Evolutionary conservation across 1,140 invertebrate genomes (phyloP).

Genomic region (Magallana ariakensis): DNA sequence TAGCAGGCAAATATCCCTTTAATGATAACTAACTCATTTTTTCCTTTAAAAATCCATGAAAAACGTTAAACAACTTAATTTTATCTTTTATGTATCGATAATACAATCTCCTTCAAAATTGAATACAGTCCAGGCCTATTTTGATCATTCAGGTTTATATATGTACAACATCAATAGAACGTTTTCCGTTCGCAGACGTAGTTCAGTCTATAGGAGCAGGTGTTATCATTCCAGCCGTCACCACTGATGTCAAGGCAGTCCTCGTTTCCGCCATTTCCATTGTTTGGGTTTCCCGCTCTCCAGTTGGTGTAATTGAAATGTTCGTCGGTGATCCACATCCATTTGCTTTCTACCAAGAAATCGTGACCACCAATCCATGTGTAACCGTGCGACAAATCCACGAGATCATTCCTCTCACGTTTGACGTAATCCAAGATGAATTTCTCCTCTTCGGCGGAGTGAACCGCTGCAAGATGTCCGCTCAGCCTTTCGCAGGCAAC

Average conservation of each 20-base stretch:
- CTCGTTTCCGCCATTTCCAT: neutral
- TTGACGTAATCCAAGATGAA: constrained; percentile 33
- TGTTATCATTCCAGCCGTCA: constrained; percentile 42
- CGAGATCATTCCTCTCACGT: neutral
- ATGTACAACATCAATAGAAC: neutral
- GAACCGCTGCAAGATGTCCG: constrained; percentile 53
- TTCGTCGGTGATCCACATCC: constrained; percentile 56
- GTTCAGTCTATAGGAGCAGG: constrained; percentile 38
- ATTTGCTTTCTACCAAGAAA: constrained; percentile 38
- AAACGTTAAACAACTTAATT: too few relatives aligned
- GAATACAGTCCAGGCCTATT: too few relatives aligned
- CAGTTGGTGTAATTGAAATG: constrained; percentile 43
- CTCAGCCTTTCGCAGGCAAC: constrained; percentile 55
- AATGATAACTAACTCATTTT: too few relatives aligned
- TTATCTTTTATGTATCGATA: too few relatives aligned
- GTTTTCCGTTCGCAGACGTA: constrained; percentile 49
- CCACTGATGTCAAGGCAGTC: constrained; percentile 49
- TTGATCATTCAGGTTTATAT: too few relatives aligned
- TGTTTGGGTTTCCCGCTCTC: neutral
- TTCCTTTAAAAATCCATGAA: too few relatives aligned
- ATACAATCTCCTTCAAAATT: too few relatives aligned
- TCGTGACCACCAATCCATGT: constrained; percentile 54
- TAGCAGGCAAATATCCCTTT: too few relatives aligned
- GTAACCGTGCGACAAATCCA: constrained; percentile 19
- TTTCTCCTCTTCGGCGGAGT: constrained; percentile 41